Evolutionary conservation across 2,113 vertebrate species (phyloP), one percentile per base, ranked within the genome.

Genomic region (Labeo catla): DNA sequence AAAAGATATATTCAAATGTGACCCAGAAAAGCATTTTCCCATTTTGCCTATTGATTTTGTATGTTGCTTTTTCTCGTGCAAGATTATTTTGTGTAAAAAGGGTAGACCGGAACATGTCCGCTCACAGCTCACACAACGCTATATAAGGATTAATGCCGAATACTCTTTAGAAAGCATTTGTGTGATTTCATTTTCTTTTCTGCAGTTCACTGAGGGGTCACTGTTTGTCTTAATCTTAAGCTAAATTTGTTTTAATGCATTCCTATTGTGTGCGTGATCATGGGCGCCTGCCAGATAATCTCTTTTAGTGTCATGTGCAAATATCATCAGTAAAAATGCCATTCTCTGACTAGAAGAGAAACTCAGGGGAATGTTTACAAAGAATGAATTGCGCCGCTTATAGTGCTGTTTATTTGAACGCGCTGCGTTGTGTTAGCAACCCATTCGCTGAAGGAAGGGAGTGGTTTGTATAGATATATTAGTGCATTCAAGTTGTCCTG

Each of bases 1-100:
- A 90, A 94, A 94, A 94, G 80, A 95, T 93, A 94, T 95, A 94
- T 95, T 94, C 91, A 95, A 94, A 95, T 94, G 89, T 93, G 93
- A 94, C 94, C 94, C 93, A 94, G 94, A 95, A 95, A 90, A 93
- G 93, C 91, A 91, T 89, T 92, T 87, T 90, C 90, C 86, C 91
- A 92, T 94, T 95, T 93, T 93, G 92, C 89, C 88, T 87, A 94
- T 95, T 93, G 94, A 95, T 95, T 95, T 95, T 93, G 89, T 89
- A 93, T 85, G 84, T 83, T 80, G 74, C 84, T 80, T 54, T 77
- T 84, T 73, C 92, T 85, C 92, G 91, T 88, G 89, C 86, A 76
- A 88, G 80, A 91, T 91, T 88, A 89, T 91, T 88, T 87, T 82
- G 39, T 86, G 87, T 87, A 86, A 91, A 93, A 92, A 88, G 88